Conservation (phyloP, 2,113 vertebrate genomes). For the Peucedramus taeniatus region DNA sequence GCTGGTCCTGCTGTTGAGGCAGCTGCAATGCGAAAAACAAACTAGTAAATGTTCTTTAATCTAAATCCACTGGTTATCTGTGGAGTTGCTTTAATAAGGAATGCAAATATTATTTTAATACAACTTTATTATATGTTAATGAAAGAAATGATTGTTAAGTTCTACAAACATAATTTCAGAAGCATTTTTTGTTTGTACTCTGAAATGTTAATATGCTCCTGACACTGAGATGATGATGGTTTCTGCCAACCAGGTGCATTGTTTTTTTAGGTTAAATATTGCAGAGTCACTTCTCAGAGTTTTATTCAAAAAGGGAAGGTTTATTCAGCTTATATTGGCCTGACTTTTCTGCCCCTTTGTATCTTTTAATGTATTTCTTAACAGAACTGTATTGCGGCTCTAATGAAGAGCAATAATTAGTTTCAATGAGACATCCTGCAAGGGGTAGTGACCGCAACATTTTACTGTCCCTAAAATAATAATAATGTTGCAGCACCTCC, state of each 20-base stretch:
- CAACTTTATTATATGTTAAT: background rate
- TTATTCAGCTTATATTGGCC: background rate
- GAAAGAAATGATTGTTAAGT: background rate
- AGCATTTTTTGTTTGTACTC: background rate
- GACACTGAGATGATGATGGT: background rate
- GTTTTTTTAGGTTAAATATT: background rate
- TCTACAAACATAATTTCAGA: background rate
- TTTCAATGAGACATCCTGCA: background rate
- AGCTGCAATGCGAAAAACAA: background rate
- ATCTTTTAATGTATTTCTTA: background rate
- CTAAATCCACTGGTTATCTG: background rate
- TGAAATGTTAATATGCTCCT: background rate
- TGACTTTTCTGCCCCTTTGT: background rate
- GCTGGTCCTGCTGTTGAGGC: rapidly evolving
- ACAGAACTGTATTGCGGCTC: background rate
- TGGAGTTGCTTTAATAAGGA: background rate
- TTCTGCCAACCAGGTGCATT: background rate
- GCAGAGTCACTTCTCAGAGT: background rate
- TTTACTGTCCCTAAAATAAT: background rate
- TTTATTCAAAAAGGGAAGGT: background rate
- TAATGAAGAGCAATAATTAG: background rate
- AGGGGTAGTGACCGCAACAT: background rate
- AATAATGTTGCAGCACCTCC: background rate
- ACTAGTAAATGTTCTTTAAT: background rate
- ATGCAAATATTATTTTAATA: background rate